Base-by-base conservation (phyloP, 2,888 invertebrate species). In the Lasioglossum calceatum region DNA sequence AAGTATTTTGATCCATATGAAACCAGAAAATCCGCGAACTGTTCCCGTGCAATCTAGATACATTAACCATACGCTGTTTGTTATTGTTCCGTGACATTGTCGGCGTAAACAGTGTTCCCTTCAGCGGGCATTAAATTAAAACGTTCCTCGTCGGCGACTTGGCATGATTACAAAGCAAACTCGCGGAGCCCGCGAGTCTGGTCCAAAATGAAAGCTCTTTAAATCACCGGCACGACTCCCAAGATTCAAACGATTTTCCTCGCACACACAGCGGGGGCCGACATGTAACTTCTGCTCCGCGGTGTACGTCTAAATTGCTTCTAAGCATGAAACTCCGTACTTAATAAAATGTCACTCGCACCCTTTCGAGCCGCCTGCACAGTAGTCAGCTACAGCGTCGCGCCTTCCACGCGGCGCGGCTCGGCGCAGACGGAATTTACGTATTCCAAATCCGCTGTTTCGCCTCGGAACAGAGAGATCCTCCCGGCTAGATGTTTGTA, bases 291-390 rank as follows among this genome's bases (percentile, higher is more conserved):
- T 84, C 70, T 75, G 61, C 42, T 27, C 19, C 42, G 44, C 39
- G 23, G 61, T 64, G 50, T 64, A 54, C 85, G 61, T 44, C 85
- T 84, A 84, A 79, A 84, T 85, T 78, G 78, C 85, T 84, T 72
- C 84, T 71, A 79, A 85, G 71, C 85, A 84, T 64, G 85, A 79
- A 85, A 84, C 75, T 85, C 84, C 19, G 74, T 84, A 44, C 84
- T 84, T 85, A 79, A 85, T 85, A 85, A 85, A 85, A 84, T 84
- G 85, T 85, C 85, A 85, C 75, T 64, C 42, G 85, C 85, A 85
- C 77, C 78, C 74, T 78, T 78, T 78, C 84, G 67, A 47, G 32
- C 58, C 50, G 19, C 47, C 32, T 39, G 32, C 58, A 42, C 78
- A 39, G 32, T 67, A 85, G 85, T 85, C 84, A 85, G 12, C 61